These are phyloP conservation scores for Mobula hypostoma DNA, from an alignment of 2,113 vertebrate species.

Conservation along the genomic window DNA sequence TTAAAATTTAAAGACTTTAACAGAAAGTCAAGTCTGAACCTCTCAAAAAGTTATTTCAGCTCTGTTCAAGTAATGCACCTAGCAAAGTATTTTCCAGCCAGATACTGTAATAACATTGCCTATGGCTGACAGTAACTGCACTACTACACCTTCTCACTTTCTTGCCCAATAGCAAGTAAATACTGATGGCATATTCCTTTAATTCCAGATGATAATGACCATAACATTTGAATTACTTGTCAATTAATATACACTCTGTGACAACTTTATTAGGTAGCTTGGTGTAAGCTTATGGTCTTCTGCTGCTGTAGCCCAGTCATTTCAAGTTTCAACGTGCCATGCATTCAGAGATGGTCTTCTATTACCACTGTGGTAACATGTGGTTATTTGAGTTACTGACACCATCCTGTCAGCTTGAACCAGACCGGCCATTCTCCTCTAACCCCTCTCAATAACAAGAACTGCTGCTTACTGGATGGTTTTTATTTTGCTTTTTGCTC, in stretches of 20 bases:
- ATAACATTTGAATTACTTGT: not conserved
- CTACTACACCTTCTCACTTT: not conserved
- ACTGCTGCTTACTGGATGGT: too few species aligned
- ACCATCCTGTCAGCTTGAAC: too few species aligned
- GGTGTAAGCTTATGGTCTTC: too few species aligned
- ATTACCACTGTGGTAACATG: too few species aligned
- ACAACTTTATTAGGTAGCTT: too few species aligned
- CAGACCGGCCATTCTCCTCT: too few species aligned
- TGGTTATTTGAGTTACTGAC: too few species aligned
- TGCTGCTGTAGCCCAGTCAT: too few species aligned
- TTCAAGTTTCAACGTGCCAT: too few species aligned
- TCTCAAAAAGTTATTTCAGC: not conserved
- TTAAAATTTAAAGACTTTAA: not conserved
- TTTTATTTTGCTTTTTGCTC: too few species aligned
- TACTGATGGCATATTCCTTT: not conserved
- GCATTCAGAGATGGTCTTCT: too few species aligned
- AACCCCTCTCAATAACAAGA: too few species aligned
- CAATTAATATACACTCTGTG: not conserved
- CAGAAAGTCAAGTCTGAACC: not conserved
- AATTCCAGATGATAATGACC: not conserved
- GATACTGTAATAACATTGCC: not conserved
- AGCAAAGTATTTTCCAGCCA: not conserved
- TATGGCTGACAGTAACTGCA: not conserved
- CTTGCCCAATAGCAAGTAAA: not conserved
- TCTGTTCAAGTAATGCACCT: not conserved